These are phyloP conservation scores for Triplophysa tibetana DNA, from an alignment of 2,113 vertebrate genomes.

Conservation along the genomic window DNA sequence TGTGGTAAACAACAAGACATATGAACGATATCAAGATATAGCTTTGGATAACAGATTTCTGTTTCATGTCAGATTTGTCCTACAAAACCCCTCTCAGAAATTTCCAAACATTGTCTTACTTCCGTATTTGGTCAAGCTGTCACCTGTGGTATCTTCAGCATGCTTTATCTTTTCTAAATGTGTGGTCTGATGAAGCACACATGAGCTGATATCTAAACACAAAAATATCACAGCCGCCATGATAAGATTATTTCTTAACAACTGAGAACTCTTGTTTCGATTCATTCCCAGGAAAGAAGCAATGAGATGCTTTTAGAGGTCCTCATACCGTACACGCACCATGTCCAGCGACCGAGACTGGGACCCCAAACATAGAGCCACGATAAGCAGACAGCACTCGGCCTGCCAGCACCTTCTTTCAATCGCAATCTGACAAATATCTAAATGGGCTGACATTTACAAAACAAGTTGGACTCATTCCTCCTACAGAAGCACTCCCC, in stretches of 20 bases:
- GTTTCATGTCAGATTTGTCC: background rate
- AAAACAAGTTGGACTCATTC: constrained; percentile 25
- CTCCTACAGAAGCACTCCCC: constrained; percentile 14
- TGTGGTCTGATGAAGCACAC: constrained; percentile 5
- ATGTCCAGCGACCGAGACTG: background rate
- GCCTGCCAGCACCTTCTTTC: constrained; percentile 31
- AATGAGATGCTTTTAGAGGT: background rate
- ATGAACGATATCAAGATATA: background rate
- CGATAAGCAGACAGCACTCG: constrained; percentile 38
- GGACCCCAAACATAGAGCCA: constrained; percentile 1
- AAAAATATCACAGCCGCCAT: background rate
- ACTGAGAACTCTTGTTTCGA: background rate
- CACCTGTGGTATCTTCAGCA: background rate
- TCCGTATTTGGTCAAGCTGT: constrained; percentile 2
- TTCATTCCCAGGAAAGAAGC: background rate
- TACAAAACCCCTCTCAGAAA: background rate
- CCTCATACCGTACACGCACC: background rate
- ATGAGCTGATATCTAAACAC: background rate
- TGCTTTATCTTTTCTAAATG: constrained; percentile 11
- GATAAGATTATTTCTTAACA: background rate
- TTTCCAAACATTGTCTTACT: background rate
- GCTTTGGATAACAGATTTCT: background rate
- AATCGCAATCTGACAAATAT: constrained; percentile 47
- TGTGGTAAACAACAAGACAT: background rate
- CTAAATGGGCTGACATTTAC: constrained; percentile 48